phyloP scores from a whole-genome alignment of 1,140 invertebrate species.

The Bombus balteatus region DNA sequence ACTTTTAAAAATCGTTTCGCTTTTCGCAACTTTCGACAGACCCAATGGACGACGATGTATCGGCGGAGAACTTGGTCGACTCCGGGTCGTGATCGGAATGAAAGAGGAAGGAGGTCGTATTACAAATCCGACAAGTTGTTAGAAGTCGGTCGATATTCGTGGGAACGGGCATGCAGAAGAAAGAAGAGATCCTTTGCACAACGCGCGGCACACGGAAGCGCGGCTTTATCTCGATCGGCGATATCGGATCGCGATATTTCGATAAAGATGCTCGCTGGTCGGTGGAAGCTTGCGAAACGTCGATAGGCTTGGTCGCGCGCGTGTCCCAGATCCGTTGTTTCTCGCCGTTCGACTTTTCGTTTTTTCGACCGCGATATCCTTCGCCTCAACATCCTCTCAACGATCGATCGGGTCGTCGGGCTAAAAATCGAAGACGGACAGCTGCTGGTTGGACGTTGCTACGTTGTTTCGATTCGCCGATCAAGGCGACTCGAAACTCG shows the following conservation, averaged over 20 bases:
- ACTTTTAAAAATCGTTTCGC: not conserved
- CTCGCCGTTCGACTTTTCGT: not conserved
- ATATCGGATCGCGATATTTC: slow-evolving; percentile 29
- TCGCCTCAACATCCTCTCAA: too few relatives aligned
- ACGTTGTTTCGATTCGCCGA: too few relatives aligned
- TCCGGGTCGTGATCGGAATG: not conserved
- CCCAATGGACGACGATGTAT: not conserved
- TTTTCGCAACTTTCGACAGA: too few relatives aligned
- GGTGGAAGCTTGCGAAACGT: not conserved
- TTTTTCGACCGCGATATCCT: not conserved
- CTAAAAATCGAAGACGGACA: too few relatives aligned
- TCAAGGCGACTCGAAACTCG: too few relatives aligned
- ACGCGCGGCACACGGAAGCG: slow-evolving; percentile 33
- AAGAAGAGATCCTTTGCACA: slow-evolving; percentile 19
- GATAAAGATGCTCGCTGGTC: not conserved
- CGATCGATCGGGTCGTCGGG: too few relatives aligned
- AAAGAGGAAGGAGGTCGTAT: slow-evolving; percentile 36
- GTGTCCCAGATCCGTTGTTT: not conserved
- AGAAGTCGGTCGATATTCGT: slow-evolving; percentile 42
- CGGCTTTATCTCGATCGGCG: slow-evolving; percentile 7
- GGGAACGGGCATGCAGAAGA: slow-evolving; percentile 17
- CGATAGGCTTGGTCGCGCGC: not conserved
- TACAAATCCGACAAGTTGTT: slow-evolving; percentile 32
- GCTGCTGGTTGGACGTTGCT: too few relatives aligned
- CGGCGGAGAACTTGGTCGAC: not conserved